These are phyloP conservation scores for Hartigia nigra DNA, from an alignment of 2,888 invertebrate species.

Conservation along the genomic window DNA sequence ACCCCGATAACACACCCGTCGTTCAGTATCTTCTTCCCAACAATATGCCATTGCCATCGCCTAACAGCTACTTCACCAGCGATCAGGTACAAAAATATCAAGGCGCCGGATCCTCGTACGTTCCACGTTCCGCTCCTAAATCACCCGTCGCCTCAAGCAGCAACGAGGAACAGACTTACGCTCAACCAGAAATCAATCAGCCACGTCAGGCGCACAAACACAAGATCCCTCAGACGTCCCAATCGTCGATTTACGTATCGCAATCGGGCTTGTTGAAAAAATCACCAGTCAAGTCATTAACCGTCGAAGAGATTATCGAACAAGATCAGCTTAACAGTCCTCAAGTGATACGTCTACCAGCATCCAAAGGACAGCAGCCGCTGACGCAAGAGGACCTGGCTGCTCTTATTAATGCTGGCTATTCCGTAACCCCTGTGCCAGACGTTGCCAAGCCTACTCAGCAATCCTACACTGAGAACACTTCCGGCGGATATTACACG, in stretches of 20 bases:
- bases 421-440: conserved; percentile 58
- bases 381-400: conserved; percentile 56
- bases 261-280: conserved; percentile 57
- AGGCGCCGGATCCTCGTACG: conserved; percentile 51
- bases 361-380: conserved; percentile 46
- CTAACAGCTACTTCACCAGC: conserved; percentile 52
- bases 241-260: conserved; percentile 55
- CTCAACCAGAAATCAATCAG: conserved; percentile 43
- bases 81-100: conserved; percentile 57
- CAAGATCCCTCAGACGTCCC: conserved; percentile 48
- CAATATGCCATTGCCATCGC: conserved; percentile 36
- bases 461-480: conserved; percentile 45
- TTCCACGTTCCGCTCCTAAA: conserved; percentile 52
- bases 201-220: conserved; percentile 55
- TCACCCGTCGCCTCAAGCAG: conserved; percentile 30
- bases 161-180: conserved; percentile 32
- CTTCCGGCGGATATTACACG: conserved; percentile 49
- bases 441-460: conserved; percentile 47
- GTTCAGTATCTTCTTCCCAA: conserved; percentile 55
- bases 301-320: conserved; percentile 56
- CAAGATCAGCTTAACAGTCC: conserved; percentile 46
- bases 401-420: conserved; percentile 58
- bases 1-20: conserved; percentile 55
- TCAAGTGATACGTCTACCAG: conserved; percentile 48
- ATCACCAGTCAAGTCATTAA: conserved; percentile 56